These are phyloP conservation scores for Ophioderma brevispina DNA, from an alignment of 35 echinoderm and acorn worm genomes.

Conservation along the genomic window DNA sequence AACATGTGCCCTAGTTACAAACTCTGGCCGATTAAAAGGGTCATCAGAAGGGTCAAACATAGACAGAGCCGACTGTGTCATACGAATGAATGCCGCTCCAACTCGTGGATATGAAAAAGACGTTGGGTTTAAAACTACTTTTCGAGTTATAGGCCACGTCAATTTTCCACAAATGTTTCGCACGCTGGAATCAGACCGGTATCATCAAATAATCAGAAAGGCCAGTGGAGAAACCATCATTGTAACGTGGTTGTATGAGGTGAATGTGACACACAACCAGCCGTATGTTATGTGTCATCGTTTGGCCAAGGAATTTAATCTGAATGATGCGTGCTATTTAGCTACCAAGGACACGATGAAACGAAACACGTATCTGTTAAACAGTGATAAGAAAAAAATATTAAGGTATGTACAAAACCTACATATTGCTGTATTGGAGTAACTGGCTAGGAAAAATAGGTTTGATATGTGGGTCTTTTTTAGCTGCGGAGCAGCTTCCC, in stretches of 20 bases:
- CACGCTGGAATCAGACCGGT: constrained; percentile 29
- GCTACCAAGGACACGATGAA: constrained; percentile 62
- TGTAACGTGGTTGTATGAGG: constrained; percentile 60
- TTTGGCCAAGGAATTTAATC: constrained; percentile 40
- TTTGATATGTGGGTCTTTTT: too few species aligned
- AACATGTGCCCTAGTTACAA: constrained; percentile 74
- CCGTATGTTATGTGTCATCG: constrained; percentile 36
- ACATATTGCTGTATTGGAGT: too few species aligned
- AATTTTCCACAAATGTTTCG: constrained; percentile 89
- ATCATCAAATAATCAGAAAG: constrained; percentile 41
- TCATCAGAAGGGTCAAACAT: constrained; percentile 61
- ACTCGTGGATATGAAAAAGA: constrained; percentile 54
- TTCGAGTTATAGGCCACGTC: constrained; percentile 80
- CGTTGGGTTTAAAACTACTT: constrained; percentile 80
- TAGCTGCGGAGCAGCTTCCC: too few species aligned
- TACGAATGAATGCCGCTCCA: constrained; percentile 88
- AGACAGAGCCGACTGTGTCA: constrained; percentile 75
- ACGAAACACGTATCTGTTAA: constrained; percentile 60
- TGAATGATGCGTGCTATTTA: constrained; percentile 38
- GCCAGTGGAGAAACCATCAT: constrained; percentile 66
- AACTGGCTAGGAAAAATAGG: too few species aligned
- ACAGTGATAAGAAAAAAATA: constrained; percentile 64
- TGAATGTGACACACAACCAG: constrained; percentile 50
- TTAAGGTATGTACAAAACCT: constrained; percentile 71
- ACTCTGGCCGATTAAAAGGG: constrained; percentile 68